Evolutionary conservation across 2,113 vertebrate genomes (phyloP).

Genomic region (Tapirus terrestris): DNA sequence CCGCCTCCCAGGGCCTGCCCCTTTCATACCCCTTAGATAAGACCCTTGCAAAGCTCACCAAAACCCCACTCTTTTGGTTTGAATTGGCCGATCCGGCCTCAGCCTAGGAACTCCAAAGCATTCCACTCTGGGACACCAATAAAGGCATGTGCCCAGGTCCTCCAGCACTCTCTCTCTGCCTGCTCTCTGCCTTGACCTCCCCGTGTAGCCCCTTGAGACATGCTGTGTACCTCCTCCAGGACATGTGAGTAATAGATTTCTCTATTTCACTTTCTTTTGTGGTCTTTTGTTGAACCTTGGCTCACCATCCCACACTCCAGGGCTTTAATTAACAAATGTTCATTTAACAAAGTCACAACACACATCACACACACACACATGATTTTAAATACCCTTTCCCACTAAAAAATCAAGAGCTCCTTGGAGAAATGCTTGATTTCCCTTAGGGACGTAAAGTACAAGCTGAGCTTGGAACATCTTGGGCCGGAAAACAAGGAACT

Average conservation of each 20-base stretch:
- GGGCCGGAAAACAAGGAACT: neutral
- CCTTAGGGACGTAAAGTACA: neutral
- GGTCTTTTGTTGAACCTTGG: neutral
- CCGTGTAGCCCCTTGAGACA: neutral
- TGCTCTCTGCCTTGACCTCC: neutral
- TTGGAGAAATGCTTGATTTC: neutral
- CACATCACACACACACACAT: neutral
- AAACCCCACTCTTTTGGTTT: neutral
- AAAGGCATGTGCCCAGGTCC: neutral
- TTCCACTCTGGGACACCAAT: neutral
- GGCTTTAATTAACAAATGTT: neutral
- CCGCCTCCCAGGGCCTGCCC: neutral
- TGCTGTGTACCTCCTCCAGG: no score
- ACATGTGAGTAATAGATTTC: neutral
- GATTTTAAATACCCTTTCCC: neutral
- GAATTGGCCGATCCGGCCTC: neutral
- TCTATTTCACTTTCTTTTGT: neutral
- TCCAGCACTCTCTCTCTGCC: neutral
- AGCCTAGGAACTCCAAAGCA: neutral
- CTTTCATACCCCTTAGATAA: neutral
- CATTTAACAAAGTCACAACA: neutral
- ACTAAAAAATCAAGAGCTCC: neutral
- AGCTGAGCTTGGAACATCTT: neutral
- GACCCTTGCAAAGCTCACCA: neutral
- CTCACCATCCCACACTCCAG: neutral